Base-by-base conservation (phyloP, 2,888 invertebrate species). In the Lochmaea crataegi region DNA sequence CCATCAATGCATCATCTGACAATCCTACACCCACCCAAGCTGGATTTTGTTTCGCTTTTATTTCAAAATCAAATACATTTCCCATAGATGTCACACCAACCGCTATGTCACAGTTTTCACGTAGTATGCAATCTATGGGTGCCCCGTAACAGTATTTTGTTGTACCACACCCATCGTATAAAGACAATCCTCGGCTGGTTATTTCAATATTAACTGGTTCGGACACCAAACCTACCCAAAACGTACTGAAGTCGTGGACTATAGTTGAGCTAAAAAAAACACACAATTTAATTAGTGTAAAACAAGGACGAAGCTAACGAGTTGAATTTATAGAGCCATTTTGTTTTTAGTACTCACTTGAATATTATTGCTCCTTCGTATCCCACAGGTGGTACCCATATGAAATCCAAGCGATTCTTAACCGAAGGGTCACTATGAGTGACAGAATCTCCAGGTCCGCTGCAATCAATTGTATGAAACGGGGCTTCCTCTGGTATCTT, bases 131-230 rank as follows among this genome's bases (percentile, higher is more conserved):
- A 75, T 90, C 91, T 71, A 89, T 88, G 0, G 95, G 94, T 0
- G 91, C 88, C 0, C 96, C 96, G 82, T 95, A 95, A 83, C 96
- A 97, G 14, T 92, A 90, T 86, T 94, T 94, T 9, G 88, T 90
- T 53, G 87, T 87, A 0, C 90, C 91, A 80, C 96, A 96, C 1
- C 84, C 86, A 32, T 89, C 88, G 87, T 96, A 96, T 80, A 96
- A 91, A 0, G 90, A 88, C 87, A 94, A 93, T 26, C 75, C 53
- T 16, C 76, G 68, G 12, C 73, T 66, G 0, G 82, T 78, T 65
- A 48, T 84, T 76, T 87, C 87, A 32, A 95, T 90, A 80, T 91
- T 90, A n/a, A 95, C 90, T 3, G 91, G 87, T 1, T 89, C 88
- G 0, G 95, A 94, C 80, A 91, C 90, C 1, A 95, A 88, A 51